A percentile compares a stretch with the other conserved stretches of the same genome.
phyloP scores from a whole-genome alignment of 92 coral and sea anemone genomes.

The Siderastrea siderea region DNA sequence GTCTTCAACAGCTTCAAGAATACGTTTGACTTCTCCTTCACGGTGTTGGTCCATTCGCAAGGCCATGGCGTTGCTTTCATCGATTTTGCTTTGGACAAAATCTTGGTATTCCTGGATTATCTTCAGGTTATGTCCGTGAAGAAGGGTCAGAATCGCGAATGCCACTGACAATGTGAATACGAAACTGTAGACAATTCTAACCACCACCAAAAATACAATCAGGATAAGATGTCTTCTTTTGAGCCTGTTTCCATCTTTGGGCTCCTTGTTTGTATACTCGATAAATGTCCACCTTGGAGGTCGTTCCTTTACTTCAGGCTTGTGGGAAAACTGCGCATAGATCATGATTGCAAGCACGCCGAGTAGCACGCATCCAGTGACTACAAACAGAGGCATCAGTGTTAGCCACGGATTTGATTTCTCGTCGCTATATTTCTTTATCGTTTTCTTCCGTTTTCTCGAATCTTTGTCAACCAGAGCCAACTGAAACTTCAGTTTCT shows the following conservation, averaged over 20 bases:
- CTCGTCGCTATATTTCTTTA: constrained; percentile 26
- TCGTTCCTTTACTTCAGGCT: constrained; percentile 1
- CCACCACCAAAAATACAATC: constrained; percentile 62
- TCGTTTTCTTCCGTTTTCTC: neutral
- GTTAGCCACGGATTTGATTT: constrained; percentile 59
- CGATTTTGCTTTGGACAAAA: constrained; percentile 62
- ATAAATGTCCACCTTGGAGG: constrained; percentile 25
- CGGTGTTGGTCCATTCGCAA: constrained; percentile 84
- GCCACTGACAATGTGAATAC: constrained; percentile 81
- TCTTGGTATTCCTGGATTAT: constrained; percentile 63
- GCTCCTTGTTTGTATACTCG: constrained; percentile 10
- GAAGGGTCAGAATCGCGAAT: constrained; percentile 64
- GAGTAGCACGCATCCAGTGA: constrained; percentile 67
- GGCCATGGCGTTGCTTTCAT: constrained; percentile 67
- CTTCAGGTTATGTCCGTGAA: constrained; percentile 73
- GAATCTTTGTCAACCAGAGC: constrained; percentile 74
- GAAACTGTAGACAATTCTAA: constrained; percentile 66
- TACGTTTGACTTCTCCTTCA: constrained; percentile 70
- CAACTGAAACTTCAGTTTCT: constrained; percentile 69
- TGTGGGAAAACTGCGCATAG: constrained; percentile 72
- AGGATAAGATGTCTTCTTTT: constrained; percentile 79
- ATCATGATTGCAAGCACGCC: constrained; percentile 51
- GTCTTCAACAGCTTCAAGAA: constrained; percentile 68
- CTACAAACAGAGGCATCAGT: constrained; percentile 65
- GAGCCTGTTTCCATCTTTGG: constrained; percentile 61